Conservation (phyloP, 2,797 vertebrate genomes). For the Leptatherina wallacei region DNA sequence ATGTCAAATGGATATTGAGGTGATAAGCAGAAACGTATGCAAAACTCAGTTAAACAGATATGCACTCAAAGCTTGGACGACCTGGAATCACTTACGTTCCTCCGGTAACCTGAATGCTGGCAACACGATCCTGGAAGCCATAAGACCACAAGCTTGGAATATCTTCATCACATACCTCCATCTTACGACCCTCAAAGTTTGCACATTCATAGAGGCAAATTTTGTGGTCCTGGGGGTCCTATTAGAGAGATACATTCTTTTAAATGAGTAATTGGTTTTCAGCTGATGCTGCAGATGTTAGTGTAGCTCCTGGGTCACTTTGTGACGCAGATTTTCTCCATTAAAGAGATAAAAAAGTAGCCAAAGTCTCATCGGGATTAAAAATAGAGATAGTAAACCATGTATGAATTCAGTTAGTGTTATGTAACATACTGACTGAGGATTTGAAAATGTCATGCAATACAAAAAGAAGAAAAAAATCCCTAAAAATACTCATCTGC, state of each 20-base stretch:
- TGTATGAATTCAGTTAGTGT: not conserved
- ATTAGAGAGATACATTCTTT: slow-evolving; percentile 1
- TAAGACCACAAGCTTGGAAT: slow-evolving; percentile 89
- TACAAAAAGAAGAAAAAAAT: slow-evolving; percentile 18
- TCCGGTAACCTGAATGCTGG: slow-evolving; percentile 86
- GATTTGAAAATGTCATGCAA: slow-evolving; percentile 6
- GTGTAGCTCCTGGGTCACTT: not conserved
- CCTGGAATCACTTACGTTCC: slow-evolving; percentile 83
- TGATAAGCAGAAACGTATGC: not conserved
- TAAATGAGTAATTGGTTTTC: not conserved
- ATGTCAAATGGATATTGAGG: not conserved
- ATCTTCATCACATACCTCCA: slow-evolving; percentile 90
- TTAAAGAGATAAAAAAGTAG: not conserved
- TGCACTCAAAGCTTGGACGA: not conserved
- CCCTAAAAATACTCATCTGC: slow-evolving; percentile 25
- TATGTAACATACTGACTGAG: not conserved
- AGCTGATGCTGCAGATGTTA: not conserved
- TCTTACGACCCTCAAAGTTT: slow-evolving; percentile 89
- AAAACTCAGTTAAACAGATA: not conserved
- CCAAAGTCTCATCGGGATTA: not conserved
- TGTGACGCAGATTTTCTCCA: not conserved
- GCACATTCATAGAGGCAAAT: slow-evolving; percentile 85
- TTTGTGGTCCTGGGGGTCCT: slow-evolving; percentile 89
- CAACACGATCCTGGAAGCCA: slow-evolving; percentile 87
- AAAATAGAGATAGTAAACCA: not conserved